Percentiles rank a stretch among this genome's conserved stretches.
phyloP scores from a whole-genome alignment of 53 echinoderm and acorn worm genomes.

The Stichopus horrens region DNA sequence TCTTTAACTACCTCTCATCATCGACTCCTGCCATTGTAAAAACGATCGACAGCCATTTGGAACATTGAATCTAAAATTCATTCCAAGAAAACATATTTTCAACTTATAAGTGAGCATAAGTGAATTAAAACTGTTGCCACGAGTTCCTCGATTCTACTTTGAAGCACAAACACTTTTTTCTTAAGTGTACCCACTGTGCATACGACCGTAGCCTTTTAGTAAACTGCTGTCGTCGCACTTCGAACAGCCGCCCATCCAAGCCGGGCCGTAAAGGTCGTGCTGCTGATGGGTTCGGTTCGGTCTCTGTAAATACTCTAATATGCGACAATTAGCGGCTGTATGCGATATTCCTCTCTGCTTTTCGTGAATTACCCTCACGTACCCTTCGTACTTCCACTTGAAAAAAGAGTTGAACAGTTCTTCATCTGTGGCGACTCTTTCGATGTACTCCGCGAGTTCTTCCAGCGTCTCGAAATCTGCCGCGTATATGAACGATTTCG shows the following conservation, averaged over 20 bases:
- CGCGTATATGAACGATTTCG: conserved; percentile 30
- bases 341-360: conserved; percentile 15
- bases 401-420: conserved; percentile 17
- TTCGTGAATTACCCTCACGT: conserved; percentile 4
- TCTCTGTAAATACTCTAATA: conserved; percentile 16
- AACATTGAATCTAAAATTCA: too few relatives aligned
- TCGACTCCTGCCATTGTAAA: too few relatives aligned
- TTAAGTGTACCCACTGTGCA: conserved; percentile 10
- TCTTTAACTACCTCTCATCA: too few relatives aligned
- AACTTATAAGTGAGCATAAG: too few relatives aligned
- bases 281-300: not conserved
- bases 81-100: too few relatives aligned
- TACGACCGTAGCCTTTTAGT: conserved; percentile 10
- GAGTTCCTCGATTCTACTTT: too few relatives aligned
- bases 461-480: conserved; percentile 23
- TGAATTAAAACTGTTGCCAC: too few relatives aligned
- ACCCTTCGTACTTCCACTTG: conserved; percentile 10
- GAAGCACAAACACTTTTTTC: not conserved
- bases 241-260: conserved; percentile 21
- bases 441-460: not conserved
- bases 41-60: too few relatives aligned
- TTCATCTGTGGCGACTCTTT: conserved; percentile 3
- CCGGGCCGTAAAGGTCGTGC: conserved; percentile 20
- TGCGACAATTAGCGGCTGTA: conserved; percentile 30
- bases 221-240: conserved; percentile 15